These are phyloP conservation scores for Brachionus angularis DNA, from an alignment of 1,140 invertebrate species.

Conservation along the genomic window DNA sequence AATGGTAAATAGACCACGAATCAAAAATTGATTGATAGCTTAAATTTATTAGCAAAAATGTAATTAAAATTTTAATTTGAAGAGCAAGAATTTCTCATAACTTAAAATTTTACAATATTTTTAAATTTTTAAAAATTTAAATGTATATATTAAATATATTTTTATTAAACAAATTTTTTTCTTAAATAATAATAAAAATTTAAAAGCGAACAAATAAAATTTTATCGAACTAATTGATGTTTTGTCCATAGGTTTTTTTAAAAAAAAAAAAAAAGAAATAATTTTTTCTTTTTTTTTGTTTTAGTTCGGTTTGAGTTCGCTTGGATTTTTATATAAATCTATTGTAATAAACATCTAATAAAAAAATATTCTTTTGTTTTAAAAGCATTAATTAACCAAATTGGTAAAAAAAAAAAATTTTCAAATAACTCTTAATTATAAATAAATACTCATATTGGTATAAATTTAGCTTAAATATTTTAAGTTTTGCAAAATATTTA, in stretches of 20 bases:
- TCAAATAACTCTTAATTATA: too few species aligned
- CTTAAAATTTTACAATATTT: slow-evolving; percentile 2
- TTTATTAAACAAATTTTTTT: slow-evolving; percentile 13
- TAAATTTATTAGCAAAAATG: not conserved
- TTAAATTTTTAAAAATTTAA: slow-evolving; percentile 4
- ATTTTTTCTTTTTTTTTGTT: too few species aligned
- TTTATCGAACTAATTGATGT: not conserved
- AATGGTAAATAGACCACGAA: not conserved
- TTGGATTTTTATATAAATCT: too few species aligned
- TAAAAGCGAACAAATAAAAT: not conserved
- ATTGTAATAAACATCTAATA: too few species aligned
- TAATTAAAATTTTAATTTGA: not conserved
- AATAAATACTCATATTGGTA: too few species aligned
- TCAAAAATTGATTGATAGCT: not conserved
- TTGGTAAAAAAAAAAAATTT: too few species aligned
- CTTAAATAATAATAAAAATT: not conserved
- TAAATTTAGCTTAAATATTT: too few species aligned
- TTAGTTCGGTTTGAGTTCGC: too few species aligned
- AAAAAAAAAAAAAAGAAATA: slow-evolving; percentile 22
- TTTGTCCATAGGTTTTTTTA: not conserved
- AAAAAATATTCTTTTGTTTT: too few species aligned
- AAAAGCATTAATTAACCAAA: too few species aligned
- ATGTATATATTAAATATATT: slow-evolving; percentile 19
- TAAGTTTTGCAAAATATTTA: too few species aligned
- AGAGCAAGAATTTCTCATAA: not conserved